These are phyloP conservation scores for Chaetorhynchus papuensis DNA, from an alignment of 2,113 vertebrate species.

Conservation along the genomic window DNA sequence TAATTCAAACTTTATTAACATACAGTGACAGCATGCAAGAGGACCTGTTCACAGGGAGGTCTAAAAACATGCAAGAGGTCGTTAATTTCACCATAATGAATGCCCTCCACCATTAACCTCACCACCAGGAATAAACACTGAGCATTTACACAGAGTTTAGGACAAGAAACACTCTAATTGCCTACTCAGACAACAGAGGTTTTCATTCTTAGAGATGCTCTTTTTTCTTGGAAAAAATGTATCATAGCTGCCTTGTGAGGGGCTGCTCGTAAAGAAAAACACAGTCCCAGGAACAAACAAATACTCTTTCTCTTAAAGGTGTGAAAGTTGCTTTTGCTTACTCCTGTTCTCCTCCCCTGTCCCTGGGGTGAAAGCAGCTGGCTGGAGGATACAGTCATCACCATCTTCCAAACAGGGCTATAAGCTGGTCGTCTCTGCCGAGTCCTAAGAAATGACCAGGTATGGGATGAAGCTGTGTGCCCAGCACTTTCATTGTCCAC, in stretches of 20 bases:
- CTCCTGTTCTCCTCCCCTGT: not conserved
- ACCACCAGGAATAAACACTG: not conserved
- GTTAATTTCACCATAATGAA: not conserved
- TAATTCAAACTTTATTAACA: not conserved
- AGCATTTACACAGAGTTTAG: not conserved
- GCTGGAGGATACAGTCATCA: not conserved
- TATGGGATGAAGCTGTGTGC: not conserved
- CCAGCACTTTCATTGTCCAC: not conserved
- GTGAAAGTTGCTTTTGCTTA: not conserved
- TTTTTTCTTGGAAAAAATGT: not conserved
- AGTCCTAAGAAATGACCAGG: not conserved
- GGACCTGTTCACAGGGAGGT: not conserved
- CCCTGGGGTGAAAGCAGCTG: not conserved
- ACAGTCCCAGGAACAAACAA: not conserved
- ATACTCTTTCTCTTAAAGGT: not conserved
- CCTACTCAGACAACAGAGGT: not conserved
- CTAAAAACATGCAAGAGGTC: not conserved
- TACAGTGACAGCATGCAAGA: not conserved
- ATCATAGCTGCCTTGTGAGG: not conserved
- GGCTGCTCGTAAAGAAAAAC: not conserved
- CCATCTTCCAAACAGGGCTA: not conserved
- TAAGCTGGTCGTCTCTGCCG: not conserved
- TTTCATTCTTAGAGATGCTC: not conserved
- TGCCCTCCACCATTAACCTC: not conserved
- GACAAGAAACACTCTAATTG: not conserved